phyloP scores from a whole-genome alignment of 2,888 invertebrate species.

The Drosophila rubida region DNA sequence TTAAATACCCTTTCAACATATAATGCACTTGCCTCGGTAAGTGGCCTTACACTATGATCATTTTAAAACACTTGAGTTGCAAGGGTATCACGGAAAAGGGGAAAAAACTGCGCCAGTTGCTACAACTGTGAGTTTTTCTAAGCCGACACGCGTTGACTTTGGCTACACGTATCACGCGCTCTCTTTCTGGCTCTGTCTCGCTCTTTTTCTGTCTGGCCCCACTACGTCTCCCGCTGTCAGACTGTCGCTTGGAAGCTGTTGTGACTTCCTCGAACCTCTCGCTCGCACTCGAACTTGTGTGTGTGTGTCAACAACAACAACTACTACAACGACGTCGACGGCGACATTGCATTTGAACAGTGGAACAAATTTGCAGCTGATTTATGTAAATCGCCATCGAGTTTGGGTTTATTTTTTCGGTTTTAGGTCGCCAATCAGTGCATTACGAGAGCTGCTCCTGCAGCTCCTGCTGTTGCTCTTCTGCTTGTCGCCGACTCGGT shows the following conservation, averaged over 20 bases:
- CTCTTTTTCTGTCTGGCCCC: neutral
- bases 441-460: conserved; percentile 36
- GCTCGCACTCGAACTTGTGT: conserved; percentile 54
- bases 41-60: neutral
- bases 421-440: conserved; percentile 55
- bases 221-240: conserved; percentile 27
- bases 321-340: conserved; percentile 7
- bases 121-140: conserved; percentile 64
- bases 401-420: conserved; percentile 24
- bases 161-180: conserved; percentile 43
- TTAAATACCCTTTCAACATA: neutral
- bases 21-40: neutral
- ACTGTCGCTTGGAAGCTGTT: conserved; percentile 66
- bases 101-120: conserved; percentile 52
- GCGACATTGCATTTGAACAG: conserved; percentile 79
- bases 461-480: conserved; percentile 43
- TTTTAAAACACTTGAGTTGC: neutral
- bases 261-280: conserved; percentile 75
- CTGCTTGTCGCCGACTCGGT: conserved; percentile 14
- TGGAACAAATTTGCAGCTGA: conserved; percentile 79
- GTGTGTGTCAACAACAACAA: conserved; percentile 1
- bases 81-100: conserved; percentile 24
- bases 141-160: conserved; percentile 79
- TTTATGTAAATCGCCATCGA: conserved; percentile 74
- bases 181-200: neutral